Base-by-base conservation (phyloP, 1,140 invertebrate species). In the Cotesia glomerata region DNA sequence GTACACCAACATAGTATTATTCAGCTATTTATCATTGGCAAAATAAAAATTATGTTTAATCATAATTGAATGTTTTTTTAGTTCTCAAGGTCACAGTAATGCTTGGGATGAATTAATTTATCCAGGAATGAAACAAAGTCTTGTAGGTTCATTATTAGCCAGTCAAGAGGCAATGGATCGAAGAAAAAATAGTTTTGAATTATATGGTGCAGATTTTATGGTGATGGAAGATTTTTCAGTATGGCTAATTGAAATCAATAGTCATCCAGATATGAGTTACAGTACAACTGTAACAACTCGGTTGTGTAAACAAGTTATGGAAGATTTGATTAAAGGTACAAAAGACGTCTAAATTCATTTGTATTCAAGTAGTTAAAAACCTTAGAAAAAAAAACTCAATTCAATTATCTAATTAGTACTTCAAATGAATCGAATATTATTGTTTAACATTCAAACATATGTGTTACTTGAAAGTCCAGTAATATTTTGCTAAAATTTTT, bases 161-260 rank as follows among this genome's bases (percentile, higher is more conserved):
- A 94, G 95, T 58, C 95, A 97, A 78, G 93, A 95, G 56, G 89
- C 91, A 0, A 95, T 97, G 90, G 95, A 97, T 79, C 90, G 93
- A 26, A 88, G 95, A 61, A 94, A 93, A 77, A 96, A 96, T 77
- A 94, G 93, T 70, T 98, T 97, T 85, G 96, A 98, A 85, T 85
- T 98, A 4, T 98, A 96, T 78, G 96, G 96, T 52, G 96, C 96
- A 2, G 96, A 98, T 86, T 98, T 97, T 82, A 97, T 98, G 93
- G 84, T 94, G 39, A 93, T 93, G 68, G 94, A 97, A 72, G 95
- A 97, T 82, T 95, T 94, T 76, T 92, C 91, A 63, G 95, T 95
- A 0, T 97, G 95, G 95, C 86, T 98, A 0, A 95, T 98, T 74
- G 97, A 98, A 84, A 98, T 98, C 73, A 98, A 98, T 82, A 96